Percentiles rank a stretch among this genome's conserved stretches.
Evolutionary conservation across 2,888 invertebrate genomes (phyloP).

Genomic region (Lobophora halterata): DNA sequence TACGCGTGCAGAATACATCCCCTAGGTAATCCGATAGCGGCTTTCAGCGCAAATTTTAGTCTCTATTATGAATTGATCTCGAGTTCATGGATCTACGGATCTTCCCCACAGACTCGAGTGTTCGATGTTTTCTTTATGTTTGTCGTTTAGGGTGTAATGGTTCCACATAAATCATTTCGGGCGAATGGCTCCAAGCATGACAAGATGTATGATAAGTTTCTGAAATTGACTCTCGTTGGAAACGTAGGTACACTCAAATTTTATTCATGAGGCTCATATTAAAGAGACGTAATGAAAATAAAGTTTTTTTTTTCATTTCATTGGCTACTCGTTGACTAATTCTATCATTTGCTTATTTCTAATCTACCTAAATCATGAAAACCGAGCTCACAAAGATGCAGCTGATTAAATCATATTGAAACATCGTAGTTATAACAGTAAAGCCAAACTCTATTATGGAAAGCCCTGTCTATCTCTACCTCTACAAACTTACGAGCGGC

Average conservation of each 20-base stretch:
- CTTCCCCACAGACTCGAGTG: conserved; percentile 47
- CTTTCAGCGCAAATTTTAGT: conserved; percentile 65
- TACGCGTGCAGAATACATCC: conserved; percentile 59
- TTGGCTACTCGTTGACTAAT: not conserved
- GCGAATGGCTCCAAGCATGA: conserved; percentile 22
- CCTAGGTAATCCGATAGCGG: conserved; percentile 67
- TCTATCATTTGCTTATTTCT: no score
- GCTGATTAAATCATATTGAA: no score
- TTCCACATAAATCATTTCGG: conserved; percentile 35
- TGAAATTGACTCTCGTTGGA: conserved; percentile 18
- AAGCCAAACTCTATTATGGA: no score
- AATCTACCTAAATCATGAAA: no score
- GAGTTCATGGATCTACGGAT: conserved; percentile 48
- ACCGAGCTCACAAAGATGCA: no score
- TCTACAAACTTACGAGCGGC: conserved; percentile 48
- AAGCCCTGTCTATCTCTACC: conserved; percentile 26
- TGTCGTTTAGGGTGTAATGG: conserved; percentile 34
- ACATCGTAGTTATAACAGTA: no score
- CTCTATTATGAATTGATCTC: conserved; percentile 64
- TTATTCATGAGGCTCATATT: conserved; percentile 21
- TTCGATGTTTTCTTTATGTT: conserved; percentile 37
- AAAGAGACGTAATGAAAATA: not conserved
- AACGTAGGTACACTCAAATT: conserved; percentile 19
- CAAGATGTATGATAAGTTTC: conserved; percentile 25
- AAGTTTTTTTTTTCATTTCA: no score